phyloP scores from a whole-genome alignment of 2,888 invertebrate species.

The Napeogenes inachia region DNA sequence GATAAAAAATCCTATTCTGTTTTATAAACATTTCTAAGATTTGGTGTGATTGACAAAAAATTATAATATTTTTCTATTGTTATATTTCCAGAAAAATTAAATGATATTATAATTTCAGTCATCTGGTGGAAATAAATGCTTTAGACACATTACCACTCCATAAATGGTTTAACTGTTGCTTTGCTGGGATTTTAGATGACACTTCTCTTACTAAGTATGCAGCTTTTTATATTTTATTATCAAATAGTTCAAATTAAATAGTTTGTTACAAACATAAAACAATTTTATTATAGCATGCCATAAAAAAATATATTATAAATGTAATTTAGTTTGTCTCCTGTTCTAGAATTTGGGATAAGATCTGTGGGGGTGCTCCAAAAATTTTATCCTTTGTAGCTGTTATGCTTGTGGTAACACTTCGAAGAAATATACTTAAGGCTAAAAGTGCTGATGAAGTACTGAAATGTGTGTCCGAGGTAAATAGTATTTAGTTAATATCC shows the following conservation, averaged over 20 bases:
- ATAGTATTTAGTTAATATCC: slow-evolving; percentile 1
- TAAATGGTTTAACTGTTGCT: slow-evolving; percentile 89
- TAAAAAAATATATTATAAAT: slow-evolving; percentile 12
- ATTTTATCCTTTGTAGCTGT: slow-evolving; percentile 88
- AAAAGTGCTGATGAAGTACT: slow-evolving; percentile 78
- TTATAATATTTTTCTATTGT: slow-evolving; percentile 6
- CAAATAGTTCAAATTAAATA: background rate
- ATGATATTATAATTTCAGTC: slow-evolving; percentile 60
- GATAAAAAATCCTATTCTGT: too few relatives aligned
- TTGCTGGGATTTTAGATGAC: slow-evolving; percentile 88
- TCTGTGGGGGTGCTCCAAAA: slow-evolving; percentile 90
- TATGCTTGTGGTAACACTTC: slow-evolving; percentile 83
- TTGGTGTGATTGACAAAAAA: too few relatives aligned
- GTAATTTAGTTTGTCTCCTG: too few relatives aligned
- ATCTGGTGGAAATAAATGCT: slow-evolving; percentile 81
- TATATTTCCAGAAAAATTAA: slow-evolving; percentile 12
- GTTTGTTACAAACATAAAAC: background rate
- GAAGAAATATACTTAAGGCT: slow-evolving; percentile 81
- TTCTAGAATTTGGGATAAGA: slow-evolving; percentile 91
- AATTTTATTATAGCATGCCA: background rate
- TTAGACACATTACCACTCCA: slow-evolving; percentile 82
- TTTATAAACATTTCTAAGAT: too few relatives aligned
- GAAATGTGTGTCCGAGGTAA: slow-evolving; percentile 80
- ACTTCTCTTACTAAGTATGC: slow-evolving; percentile 85
- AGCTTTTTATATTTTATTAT: background rate